A percentile compares a stretch with the other conserved stretches of the same genome.
Conservation (phyloP, 2,888 invertebrate species). For the Dyspetes luteomarginatus region DNA sequence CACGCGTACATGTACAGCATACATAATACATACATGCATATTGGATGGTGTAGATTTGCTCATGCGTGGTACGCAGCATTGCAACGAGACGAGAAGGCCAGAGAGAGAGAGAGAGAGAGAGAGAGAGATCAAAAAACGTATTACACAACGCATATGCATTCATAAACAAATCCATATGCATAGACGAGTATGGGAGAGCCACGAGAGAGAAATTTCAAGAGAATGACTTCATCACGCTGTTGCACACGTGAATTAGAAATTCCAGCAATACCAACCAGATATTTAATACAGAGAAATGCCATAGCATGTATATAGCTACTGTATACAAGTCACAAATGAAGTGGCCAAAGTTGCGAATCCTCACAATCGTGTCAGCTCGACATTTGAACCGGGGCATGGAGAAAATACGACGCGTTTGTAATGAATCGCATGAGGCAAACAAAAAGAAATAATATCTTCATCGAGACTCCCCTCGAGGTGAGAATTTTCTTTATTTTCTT, state of each 20-base stretch:
- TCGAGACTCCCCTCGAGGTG: conserved; percentile 13
- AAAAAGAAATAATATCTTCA: conserved; percentile 38
- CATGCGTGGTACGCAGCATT: conserved; percentile 5
- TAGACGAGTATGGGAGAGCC: conserved; percentile 11
- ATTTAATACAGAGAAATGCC: not conserved
- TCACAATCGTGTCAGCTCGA: not conserved
- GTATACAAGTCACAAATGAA: conserved; percentile 12
- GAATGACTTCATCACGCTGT: conserved; percentile 23
- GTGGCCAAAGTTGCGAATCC: conserved; percentile 26
- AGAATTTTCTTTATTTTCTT: conserved; percentile 39
- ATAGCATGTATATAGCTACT: not conserved
- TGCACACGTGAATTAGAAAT: conserved; percentile 34
- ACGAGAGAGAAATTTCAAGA: conserved; percentile 27
- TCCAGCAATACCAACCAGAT: not conserved
- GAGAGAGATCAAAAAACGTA: conserved; percentile 23
- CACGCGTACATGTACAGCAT: conserved; percentile 20
- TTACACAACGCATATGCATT: conserved; percentile 40
- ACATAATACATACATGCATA: conserved; percentile 25
- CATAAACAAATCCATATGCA: conserved; percentile 33
- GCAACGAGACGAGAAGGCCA: conserved; percentile 13
- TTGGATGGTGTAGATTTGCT: conserved; percentile 34
- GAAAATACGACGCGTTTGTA: not conserved
- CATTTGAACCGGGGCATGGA: not conserved
- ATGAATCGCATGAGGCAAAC: conserved; percentile 7
- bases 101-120: not conserved